Percentiles rank a stretch among this genome's conserved stretches.
phyloP scores from a whole-genome alignment of 2,113 vertebrate genomes.

The Syngnathus typhle region DNA sequence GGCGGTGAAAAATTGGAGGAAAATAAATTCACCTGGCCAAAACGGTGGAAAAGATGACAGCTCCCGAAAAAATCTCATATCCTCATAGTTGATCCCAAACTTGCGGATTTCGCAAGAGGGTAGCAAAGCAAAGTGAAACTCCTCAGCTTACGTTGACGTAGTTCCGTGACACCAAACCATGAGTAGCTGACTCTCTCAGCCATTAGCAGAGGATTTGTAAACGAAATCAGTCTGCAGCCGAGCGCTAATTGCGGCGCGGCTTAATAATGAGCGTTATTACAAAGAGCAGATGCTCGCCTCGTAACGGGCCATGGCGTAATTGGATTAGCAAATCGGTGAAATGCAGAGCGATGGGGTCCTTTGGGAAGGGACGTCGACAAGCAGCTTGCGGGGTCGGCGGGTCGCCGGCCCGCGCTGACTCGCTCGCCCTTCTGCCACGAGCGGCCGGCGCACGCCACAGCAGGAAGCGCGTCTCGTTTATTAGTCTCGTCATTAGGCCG shows the following conservation, averaged over 20 bases:
- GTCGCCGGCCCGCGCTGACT: conserved; percentile 20
- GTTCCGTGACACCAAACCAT: no score
- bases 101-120: no score
- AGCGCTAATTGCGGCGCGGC: conserved; percentile 9
- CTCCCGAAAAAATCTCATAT: no score
- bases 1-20: no score
- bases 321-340: conserved; percentile 57
- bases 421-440: conserved; percentile 18
- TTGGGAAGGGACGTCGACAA: conserved; percentile 29
- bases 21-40: no score
- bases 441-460: conserved; percentile 30
- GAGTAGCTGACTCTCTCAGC: no score
- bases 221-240: neutral
- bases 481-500: conserved; percentile 5
- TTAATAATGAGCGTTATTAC: conserved; percentile 51
- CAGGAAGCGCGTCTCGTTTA: neutral
- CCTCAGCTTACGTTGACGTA: no score
- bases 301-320: conserved; percentile 45
- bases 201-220: no score
- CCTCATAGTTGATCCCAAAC: no score
- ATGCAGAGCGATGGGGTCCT: conserved; percentile 28
- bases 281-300: conserved; percentile 53
- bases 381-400: conserved; percentile 12
- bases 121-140: no score
- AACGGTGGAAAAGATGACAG: no score